A percentile compares a stretch with the other conserved stretches of the same genome.
Evolutionary conservation across 2,113 vertebrate species (phyloP).

Genomic region (Xiphophorus couchianus): DNA sequence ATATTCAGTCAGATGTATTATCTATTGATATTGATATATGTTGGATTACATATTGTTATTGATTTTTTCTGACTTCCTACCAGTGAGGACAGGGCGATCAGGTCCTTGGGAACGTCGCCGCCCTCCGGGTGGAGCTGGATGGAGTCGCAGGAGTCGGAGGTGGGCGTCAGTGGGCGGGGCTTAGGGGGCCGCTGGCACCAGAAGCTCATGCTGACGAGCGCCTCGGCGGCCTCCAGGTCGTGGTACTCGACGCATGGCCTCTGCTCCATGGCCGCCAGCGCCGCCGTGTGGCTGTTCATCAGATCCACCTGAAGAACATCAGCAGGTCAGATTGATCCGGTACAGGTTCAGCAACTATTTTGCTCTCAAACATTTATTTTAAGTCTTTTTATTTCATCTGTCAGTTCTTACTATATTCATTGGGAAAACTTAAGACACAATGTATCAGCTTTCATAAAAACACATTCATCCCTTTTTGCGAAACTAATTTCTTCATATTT

Average conservation of each 20-base stretch:
- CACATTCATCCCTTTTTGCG: too few species aligned
- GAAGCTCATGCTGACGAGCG: conserved; percentile 96
- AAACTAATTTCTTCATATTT: too few species aligned
- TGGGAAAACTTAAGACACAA: too few species aligned
- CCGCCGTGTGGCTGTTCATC: conserved; percentile 81
- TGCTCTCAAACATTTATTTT: neutral
- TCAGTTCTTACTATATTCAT: too few species aligned
- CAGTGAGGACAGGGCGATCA: conserved; percentile 88
- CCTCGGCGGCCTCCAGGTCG: conserved; percentile 94
- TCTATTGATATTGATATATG: too few species aligned
- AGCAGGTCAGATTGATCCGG: neutral
- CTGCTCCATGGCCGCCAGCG: conserved; percentile 84
- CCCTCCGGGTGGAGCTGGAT: conserved; percentile 74
- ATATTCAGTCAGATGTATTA: too few species aligned
- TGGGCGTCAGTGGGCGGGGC: conserved; percentile 91
- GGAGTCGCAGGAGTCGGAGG: conserved; percentile 94
- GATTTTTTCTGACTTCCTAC: conserved; percentile 74
- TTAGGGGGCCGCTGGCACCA: conserved; percentile 90
- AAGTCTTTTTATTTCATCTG: too few species aligned
- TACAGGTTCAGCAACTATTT: neutral
- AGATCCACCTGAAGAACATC: conserved; percentile 78
- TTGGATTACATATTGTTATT: too few species aligned
- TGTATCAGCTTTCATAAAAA: too few species aligned
- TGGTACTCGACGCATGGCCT: conserved; percentile 85
- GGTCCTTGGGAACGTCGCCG: conserved; percentile 84